Evolutionary conservation across 2,797 vertebrate species (phyloP).

Genomic region (Channallabes apus): DNA sequence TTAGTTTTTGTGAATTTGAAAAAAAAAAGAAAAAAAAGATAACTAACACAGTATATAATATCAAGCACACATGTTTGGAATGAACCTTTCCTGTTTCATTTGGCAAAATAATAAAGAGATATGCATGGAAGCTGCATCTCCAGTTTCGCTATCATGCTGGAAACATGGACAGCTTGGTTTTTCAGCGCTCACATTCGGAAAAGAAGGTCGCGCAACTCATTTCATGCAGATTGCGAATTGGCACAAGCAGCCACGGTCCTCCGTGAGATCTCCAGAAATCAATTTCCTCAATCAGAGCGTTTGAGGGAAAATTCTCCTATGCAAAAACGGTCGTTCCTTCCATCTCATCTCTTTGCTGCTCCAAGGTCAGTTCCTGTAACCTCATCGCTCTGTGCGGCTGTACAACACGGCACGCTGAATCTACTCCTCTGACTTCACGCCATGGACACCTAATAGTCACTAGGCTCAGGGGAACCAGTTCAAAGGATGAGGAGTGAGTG

Average conservation of each 20-base stretch:
- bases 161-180: conserved; percentile 24
- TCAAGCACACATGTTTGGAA: neutral
- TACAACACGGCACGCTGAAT: conserved; percentile 61
- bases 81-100: neutral
- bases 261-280: conserved; percentile 16
- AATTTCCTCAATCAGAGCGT: conserved; percentile 34
- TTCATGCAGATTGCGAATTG: conserved; percentile 36
- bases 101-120: conserved; percentile 9
- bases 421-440: conserved; percentile 54
- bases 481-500: conserved; percentile 53
- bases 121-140: neutral
- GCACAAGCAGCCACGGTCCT: conserved; percentile 3
- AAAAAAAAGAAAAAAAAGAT: neutral
- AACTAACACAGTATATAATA: neutral
- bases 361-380: conserved; percentile 62
- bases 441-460: conserved; percentile 49
- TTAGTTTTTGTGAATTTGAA: neutral
- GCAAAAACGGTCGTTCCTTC: conserved; percentile 19
- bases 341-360: conserved; percentile 24
- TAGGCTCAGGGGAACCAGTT: conserved; percentile 58
- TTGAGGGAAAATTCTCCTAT: conserved; percentile 27
- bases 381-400: conserved; percentile 55
- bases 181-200: neutral
- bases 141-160: neutral
- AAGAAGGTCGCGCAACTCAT: conserved; percentile 28